These are phyloP conservation scores for Pilophorus perplexus DNA, from an alignment of 2,888 invertebrate species.

Conservation along the genomic window DNA sequence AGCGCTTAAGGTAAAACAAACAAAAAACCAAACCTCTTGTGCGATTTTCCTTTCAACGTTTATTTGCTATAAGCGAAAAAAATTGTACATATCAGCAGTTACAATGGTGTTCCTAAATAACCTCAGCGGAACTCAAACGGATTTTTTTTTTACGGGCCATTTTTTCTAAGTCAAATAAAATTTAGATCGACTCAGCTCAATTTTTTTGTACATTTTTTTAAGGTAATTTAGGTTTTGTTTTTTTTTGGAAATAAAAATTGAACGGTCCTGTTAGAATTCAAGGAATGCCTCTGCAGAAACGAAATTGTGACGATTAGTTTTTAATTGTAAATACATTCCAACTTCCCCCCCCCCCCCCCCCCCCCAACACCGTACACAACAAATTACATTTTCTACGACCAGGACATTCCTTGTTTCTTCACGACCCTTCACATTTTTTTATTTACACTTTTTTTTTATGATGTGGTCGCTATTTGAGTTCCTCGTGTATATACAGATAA, in stretches of 20 bases:
- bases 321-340: no score
- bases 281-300: no score
- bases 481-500: constrained; percentile 22
- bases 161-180: constrained; percentile 26
- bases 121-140: constrained; percentile 22
- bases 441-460: not conserved
- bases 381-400: no score
- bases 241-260: not conserved
- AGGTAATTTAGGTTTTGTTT: not conserved
- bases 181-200: constrained; percentile 7
- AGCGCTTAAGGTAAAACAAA: constrained; percentile 8
- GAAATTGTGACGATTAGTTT: no score
- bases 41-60: constrained; percentile 21
- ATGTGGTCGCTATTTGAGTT: constrained; percentile 15
- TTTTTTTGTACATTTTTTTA: constrained; percentile 5
- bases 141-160: constrained; percentile 5
- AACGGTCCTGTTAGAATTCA: no score
- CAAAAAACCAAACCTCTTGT: no score
- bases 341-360: no score
- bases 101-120: constrained; percentile 34
- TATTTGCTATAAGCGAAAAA: constrained; percentile 20
- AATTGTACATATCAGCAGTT: constrained; percentile 38
- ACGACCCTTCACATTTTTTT: no score
- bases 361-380: no score
- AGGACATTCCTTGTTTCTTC: no score